A percentile compares a stretch with the other conserved stretches of the same genome.
phyloP scores from a whole-genome alignment of 2,888 invertebrate species.

The Junonia oenone region DNA sequence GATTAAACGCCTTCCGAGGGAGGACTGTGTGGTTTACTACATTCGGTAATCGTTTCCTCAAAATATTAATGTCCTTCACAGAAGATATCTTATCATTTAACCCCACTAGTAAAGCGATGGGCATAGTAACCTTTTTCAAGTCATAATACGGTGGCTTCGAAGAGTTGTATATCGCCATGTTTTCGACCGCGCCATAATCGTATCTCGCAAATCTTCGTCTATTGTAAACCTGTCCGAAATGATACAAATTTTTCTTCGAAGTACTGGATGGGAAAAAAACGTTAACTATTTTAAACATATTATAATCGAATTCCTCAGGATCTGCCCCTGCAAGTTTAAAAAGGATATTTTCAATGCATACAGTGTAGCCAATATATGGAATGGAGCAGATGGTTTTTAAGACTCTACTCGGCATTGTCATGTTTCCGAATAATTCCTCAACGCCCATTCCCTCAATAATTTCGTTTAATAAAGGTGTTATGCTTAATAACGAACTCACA shows the following conservation, averaged over 20 bases:
- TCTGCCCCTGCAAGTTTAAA: not conserved
- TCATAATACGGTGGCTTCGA: constrained; percentile 37
- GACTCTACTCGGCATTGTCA: not conserved
- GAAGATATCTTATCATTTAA: constrained; percentile 35
- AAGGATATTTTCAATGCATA: not conserved
- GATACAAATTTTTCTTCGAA: constrained; percentile 38
- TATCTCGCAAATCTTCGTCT: constrained; percentile 19
- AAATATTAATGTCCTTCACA: constrained; percentile 29
- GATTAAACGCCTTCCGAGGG: constrained; percentile 30
- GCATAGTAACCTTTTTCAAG: constrained; percentile 35
- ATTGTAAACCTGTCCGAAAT: constrained; percentile 35
- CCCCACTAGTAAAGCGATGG: constrained; percentile 31
- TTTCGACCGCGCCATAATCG: constrained; percentile 37
- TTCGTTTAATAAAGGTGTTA: not conserved
- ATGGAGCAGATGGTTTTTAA: not conserved
- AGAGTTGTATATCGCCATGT: constrained; percentile 30
- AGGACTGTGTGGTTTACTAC: constrained; percentile 33
- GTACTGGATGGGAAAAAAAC: constrained; percentile 36
- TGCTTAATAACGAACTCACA: not conserved
- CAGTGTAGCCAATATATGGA: not conserved
- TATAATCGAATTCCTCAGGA: constrained; percentile 9
- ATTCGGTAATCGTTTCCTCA: constrained; percentile 33
- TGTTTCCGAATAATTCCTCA: not conserved
- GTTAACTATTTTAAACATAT: constrained; percentile 30
- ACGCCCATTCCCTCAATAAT: not conserved